A percentile compares a stretch with the other conserved stretches of the same genome.
Evolutionary conservation across 2,888 invertebrate genomes (phyloP).

Genomic region (Pollenia griseotomentosa): DNA sequence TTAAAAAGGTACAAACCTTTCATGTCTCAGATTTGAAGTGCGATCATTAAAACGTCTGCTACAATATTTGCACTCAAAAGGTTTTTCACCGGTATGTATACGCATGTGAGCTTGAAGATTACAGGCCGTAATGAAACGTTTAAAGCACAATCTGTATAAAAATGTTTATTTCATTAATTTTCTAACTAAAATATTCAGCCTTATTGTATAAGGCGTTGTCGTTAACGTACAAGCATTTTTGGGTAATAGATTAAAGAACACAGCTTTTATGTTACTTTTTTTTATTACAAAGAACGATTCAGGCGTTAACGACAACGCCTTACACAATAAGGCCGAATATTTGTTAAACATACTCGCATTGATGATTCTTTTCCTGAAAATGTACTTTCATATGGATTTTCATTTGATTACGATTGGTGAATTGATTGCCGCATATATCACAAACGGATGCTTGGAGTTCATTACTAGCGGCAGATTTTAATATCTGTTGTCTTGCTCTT

Average conservation of each 20-base stretch:
- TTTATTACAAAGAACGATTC: too few relatives aligned
- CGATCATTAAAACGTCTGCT: constrained; percentile 81
- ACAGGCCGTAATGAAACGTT: constrained; percentile 78
- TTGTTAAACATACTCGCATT: constrained; percentile 74
- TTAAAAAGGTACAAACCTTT: constrained; percentile 76
- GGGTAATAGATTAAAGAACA: too few relatives aligned
- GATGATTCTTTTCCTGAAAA: constrained; percentile 74
- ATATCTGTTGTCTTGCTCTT: not conserved
- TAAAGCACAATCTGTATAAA: constrained; percentile 77
- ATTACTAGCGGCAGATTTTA: not conserved
- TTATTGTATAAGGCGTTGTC: too few relatives aligned
- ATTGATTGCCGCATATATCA: constrained; percentile 76
- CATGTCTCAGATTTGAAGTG: constrained; percentile 82
- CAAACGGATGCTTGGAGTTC: constrained; percentile 64
- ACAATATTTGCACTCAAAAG: constrained; percentile 78
- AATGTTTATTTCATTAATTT: not conserved
- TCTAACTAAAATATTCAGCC: too few relatives aligned
- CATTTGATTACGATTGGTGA: constrained; percentile 73
- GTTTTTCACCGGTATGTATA: constrained; percentile 81
- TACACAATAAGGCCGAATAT: not conserved
- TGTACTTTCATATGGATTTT: constrained; percentile 78
- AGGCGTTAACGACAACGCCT: too few relatives aligned
- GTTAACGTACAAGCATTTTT: too few relatives aligned
- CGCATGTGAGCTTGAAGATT: constrained; percentile 81
- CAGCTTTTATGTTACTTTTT: too few relatives aligned